Conservation (phyloP, 2,888 invertebrate genomes). For the Incurvaria masculella region DNA sequence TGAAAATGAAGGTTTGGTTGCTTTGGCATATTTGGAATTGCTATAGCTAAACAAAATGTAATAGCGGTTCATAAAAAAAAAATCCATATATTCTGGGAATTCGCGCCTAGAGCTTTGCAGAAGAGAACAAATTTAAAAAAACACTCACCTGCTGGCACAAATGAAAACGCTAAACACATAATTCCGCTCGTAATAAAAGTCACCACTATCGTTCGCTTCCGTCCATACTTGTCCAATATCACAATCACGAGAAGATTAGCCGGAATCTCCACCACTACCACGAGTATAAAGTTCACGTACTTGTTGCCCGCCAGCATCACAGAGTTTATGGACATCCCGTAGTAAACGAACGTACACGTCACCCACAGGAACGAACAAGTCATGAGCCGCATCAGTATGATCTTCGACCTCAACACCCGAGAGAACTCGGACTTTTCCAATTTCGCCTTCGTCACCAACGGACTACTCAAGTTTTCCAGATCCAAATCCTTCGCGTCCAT, state of each 20-base stretch:
- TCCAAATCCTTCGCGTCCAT: conserved; percentile 47
- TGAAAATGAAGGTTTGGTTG: too few relatives aligned
- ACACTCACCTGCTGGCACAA: conserved; percentile 56
- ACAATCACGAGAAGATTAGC: conserved; percentile 66
- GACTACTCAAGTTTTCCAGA: conserved; percentile 42
- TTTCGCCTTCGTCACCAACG: conserved; percentile 31
- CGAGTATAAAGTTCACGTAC: conserved; percentile 71
- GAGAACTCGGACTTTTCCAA: conserved; percentile 36
- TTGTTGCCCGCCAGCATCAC: conserved; percentile 70
- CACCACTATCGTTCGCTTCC: conserved; percentile 60
- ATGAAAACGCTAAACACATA: conserved; percentile 59
- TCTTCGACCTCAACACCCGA: conserved; percentile 53
- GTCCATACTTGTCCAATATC: conserved; percentile 63
- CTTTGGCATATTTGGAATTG: too few relatives aligned
- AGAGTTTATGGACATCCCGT: conserved; percentile 75
- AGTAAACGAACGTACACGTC: conserved; percentile 75
- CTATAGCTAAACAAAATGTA: too few relatives aligned
- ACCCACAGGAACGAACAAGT: conserved; percentile 76
- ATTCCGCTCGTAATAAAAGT: conserved; percentile 61
- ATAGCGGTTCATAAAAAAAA: too few relatives aligned
- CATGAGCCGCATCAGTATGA: conserved; percentile 56
- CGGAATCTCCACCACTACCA: conserved; percentile 66
- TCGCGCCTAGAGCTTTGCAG: too few relatives aligned
- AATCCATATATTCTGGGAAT: too few relatives aligned
- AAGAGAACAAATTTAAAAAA: conserved; percentile 2